These are phyloP conservation scores for Ctenopoma multispine DNA, from an alignment of 2,797 vertebrate species.

Conservation along the genomic window DNA sequence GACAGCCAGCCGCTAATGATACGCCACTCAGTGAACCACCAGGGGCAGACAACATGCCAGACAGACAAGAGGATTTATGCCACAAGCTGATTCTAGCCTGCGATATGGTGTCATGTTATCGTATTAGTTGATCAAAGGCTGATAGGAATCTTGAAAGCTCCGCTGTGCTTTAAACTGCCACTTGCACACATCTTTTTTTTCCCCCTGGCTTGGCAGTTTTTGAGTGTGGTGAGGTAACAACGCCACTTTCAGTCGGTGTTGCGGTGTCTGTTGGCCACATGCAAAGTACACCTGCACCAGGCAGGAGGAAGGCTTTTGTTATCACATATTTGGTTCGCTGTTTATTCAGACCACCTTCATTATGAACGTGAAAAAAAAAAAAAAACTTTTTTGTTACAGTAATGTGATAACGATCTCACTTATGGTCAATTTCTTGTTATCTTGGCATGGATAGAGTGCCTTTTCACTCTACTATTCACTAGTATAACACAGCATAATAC, in stretches of 20 bases:
- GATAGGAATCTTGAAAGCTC: conserved; percentile 52
- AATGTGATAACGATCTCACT: conserved; percentile 37
- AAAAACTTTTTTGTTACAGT: background rate
- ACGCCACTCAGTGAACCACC: conserved; percentile 64
- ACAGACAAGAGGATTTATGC: conserved; percentile 41
- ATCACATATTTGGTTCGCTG: background rate
- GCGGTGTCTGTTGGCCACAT: background rate
- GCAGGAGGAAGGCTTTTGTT: background rate
- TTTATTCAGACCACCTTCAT: conserved; percentile 11
- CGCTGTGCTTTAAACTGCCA: conserved; percentile 43
- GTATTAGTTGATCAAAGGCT: conserved; percentile 62
- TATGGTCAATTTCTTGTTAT: conserved; percentile 51
- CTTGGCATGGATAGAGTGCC: conserved; percentile 47
- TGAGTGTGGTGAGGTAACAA: conserved; percentile 16
- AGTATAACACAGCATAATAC: conserved; percentile 76
- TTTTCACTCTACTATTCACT: conserved; percentile 58
- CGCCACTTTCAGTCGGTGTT: background rate
- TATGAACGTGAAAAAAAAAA: background rate
- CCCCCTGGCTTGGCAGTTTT: conserved; percentile 20
- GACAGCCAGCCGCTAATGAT: conserved; percentile 69
- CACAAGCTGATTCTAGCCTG: conserved; percentile 36
- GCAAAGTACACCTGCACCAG: conserved; percentile 3
- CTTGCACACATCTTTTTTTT: conserved; percentile 35
- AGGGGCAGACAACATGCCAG: conserved; percentile 69
- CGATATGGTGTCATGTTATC: conserved; percentile 54